Conservation (phyloP, 2,797 vertebrate genomes). For the Hybognathus amarus region DNA sequence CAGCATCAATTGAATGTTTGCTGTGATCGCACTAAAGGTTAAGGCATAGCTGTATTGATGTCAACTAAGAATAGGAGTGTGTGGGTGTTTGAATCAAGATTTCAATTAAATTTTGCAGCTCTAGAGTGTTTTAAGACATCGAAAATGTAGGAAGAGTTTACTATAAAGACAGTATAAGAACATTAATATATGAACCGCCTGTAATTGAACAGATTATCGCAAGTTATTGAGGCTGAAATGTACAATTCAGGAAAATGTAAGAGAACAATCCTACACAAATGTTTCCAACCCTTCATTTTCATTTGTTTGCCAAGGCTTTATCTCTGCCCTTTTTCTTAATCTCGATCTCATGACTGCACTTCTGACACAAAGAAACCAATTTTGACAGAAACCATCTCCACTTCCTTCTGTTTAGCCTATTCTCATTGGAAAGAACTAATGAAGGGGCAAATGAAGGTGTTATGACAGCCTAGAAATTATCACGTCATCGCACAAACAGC, state of each 20-base stretch:
- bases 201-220: background rate
- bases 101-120: background rate
- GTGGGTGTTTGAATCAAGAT: background rate
- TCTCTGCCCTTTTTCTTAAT: slow-evolving; percentile 8
- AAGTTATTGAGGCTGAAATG: background rate
- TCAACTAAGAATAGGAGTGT: background rate
- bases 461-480: slow-evolving; percentile 41
- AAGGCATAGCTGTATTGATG: background rate
- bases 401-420: background rate
- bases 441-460: slow-evolving; percentile 43
- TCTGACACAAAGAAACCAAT: background rate
- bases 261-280: background rate
- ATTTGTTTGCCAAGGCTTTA: slow-evolving; percentile 9
- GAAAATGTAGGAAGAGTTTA: background rate
- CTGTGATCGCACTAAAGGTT: background rate
- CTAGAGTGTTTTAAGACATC: background rate
- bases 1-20: background rate
- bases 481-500: slow-evolving; percentile 37
- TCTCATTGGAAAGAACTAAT: slow-evolving; percentile 24
- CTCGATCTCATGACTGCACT: background rate
- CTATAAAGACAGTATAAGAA: background rate
- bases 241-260: background rate
- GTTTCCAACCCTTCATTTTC: background rate
- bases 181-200: background rate
- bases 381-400: slow-evolving; percentile 30